These are phyloP conservation scores for Spermophilus dauricus DNA, from an alignment of 2,113 vertebrate species.

Conservation along the genomic window DNA sequence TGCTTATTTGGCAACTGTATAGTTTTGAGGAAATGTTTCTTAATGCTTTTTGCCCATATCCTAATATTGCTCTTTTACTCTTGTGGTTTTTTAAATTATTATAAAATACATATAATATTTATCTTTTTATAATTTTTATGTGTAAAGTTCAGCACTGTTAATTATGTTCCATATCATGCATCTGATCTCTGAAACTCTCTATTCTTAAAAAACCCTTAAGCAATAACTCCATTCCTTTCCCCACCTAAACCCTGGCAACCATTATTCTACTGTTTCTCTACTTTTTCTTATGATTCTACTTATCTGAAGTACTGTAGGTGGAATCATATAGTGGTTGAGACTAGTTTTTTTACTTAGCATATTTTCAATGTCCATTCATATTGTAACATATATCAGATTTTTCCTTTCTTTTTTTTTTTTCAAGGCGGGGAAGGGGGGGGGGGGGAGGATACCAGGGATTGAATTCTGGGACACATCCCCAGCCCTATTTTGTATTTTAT, in stretches of 20 bases:
- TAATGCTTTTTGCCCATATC: conserved; percentile 17
- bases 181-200: neutral
- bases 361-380: neutral
- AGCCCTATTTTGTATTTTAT: too few relatives aligned
- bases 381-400: conserved; percentile 1
- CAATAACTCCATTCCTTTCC: neutral
- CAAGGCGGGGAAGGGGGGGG: too few relatives aligned
- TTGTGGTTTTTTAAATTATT: neutral
- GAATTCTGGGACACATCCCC: too few relatives aligned
- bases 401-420: neutral
- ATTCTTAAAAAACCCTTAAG: neutral
- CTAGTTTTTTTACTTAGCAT: neutral
- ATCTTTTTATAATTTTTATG: neutral
- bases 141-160: neutral
- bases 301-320: neutral
- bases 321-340: neutral
- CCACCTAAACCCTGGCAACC: neutral
- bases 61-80: neutral
- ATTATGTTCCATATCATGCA: neutral
- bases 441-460: too few relatives aligned
- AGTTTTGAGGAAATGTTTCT: conserved; percentile 37
- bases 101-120: neutral
- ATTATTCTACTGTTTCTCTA: conserved; percentile 7
- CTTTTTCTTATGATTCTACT: neutral
- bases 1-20: neutral